A percentile compares a stretch with the other conserved stretches of the same genome.
Conservation (phyloP, 2,888 invertebrate species). For the Ornithoptera alexandrae region DNA sequence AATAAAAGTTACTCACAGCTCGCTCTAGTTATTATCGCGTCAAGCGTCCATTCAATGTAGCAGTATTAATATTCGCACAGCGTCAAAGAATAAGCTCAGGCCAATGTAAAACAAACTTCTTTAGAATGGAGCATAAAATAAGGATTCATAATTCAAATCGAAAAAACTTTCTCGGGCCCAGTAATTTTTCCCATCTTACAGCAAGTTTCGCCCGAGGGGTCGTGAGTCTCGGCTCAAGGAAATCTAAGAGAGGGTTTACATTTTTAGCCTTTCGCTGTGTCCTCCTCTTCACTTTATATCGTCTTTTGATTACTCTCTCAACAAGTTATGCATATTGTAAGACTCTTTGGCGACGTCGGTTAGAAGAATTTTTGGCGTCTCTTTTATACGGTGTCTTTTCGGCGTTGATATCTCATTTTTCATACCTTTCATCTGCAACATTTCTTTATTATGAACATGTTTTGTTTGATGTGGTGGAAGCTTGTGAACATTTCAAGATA, state of each 20-base stretch:
- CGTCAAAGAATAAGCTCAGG: conserved; percentile 60
- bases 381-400: conserved; percentile 56
- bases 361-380: conserved; percentile 65
- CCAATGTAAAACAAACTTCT: conserved; percentile 72
- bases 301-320: conserved; percentile 80
- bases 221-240: conserved; percentile 65
- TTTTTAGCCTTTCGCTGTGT: conserved; percentile 79
- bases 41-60: conserved; percentile 48
- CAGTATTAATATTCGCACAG: conserved; percentile 60
- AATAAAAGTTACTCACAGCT: conserved; percentile 19
- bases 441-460: conserved; percentile 65
- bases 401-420: conserved; percentile 65
- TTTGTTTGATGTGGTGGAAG: conserved; percentile 35
- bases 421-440: conserved; percentile 60
- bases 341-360: conserved; percentile 62
- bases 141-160: conserved; percentile 80
- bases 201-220: conserved; percentile 74
- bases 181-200: conserved; percentile 79
- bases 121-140: conserved; percentile 73
- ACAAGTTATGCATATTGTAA: conserved; percentile 80
- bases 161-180: conserved; percentile 73
- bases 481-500: not conserved
- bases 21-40: conserved; percentile 33
- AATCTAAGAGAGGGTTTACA: conserved; percentile 77
- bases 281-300: conserved; percentile 77